Evolutionary conservation across 1,140 invertebrate genomes (phyloP).

Genomic region (Bombus waltoni): DNA sequence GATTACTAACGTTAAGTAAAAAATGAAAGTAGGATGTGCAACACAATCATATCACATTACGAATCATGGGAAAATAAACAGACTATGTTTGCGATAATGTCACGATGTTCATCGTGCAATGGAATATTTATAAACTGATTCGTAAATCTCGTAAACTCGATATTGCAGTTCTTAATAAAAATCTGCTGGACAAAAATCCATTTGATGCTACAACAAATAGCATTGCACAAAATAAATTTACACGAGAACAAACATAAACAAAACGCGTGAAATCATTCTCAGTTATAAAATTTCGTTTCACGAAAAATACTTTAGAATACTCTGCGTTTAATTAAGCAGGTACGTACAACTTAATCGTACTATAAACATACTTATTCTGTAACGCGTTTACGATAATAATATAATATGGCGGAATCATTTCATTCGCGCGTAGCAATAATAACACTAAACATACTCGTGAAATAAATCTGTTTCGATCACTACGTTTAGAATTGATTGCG

Average conservation of each 20-base stretch:
- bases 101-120: neutral
- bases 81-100: neutral
- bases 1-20: constrained; percentile 26
- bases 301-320: constrained; percentile 25
- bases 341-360: constrained; percentile 72
- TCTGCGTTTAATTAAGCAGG: constrained; percentile 73
- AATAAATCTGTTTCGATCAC: neutral
- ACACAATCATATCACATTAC: constrained; percentile 35
- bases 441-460: neutral
- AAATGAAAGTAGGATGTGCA: constrained; percentile 17
- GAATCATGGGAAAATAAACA: constrained; percentile 9
- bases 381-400: constrained; percentile 56
- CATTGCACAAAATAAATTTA: neutral
- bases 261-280: neutral
- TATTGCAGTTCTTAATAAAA: neutral
- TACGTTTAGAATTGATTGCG: neutral
- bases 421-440: constrained; percentile 39
- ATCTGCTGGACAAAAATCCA: neutral
- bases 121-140: neutral
- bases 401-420: constrained; percentile 70
- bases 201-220: too few species aligned
- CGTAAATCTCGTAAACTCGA: neutral
- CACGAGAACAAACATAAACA: constrained; percentile 1
- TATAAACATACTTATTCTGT: constrained; percentile 49
- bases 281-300: neutral